Evolutionary conservation across 2,113 vertebrate genomes (phyloP), one percentile per base, ranked within the genome.

Genomic region (Geococcyx californianus): DNA sequence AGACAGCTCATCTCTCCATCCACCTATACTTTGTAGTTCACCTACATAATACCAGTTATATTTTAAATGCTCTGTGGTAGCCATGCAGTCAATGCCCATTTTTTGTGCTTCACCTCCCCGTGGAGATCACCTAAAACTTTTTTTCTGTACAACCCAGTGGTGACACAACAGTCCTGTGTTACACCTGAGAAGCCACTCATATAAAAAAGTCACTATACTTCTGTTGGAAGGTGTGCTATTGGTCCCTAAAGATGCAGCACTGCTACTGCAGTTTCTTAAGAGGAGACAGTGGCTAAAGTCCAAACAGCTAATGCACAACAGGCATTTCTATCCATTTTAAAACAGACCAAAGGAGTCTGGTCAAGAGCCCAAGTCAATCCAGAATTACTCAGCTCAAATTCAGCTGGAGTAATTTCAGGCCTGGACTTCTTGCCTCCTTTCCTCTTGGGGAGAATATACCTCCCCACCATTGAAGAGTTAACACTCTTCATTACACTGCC

Each of bases 101-200:
- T 11, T 8, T 51, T 28, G 21, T 18, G 25, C 51, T 44, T 69
- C 42, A 15, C 5, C 15, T 67, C 34, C 16, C 24, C 24, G 4
- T 4, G 20, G 55, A 63, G 0, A 1, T 9, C 12, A 24, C 24
- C 1, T 0, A 31, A 28, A 17, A 26, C 7, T 16, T 47, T 44
- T 63, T 34, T 38, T 25, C 33, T 9, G 21, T 23, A 2, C 1
- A 1, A 24, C 28, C 13, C 11, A 5, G 12, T 6, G 5, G 28
- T 19, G 55, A 33, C 17, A 26, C 10, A 45, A 44, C 7, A 20
- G 2, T 24, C 26, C 21, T 28, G 6, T 17, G 6, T 9, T 18
- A 73, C 25, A 23, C 28, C 36, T 13, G 10, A 28, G 29, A 85
- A 93, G 55, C 11, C 28, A 55, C 62, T 55, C 28, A 20, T 3